Evolutionary conservation across 2,888 invertebrate species (phyloP).

Genomic region (Zaprionus lineosus): DNA sequence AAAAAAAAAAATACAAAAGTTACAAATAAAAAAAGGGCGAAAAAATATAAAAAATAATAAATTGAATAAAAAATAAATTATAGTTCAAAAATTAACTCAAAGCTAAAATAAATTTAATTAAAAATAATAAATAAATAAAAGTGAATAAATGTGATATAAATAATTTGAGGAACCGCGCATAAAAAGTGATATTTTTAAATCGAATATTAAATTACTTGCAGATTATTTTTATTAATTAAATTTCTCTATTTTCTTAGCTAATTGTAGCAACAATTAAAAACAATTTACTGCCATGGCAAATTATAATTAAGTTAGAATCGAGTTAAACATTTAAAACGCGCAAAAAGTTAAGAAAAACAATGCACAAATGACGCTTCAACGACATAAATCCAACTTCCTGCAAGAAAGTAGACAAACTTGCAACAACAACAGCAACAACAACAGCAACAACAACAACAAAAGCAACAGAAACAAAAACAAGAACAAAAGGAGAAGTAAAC

Average conservation of each 20-base stretch:
- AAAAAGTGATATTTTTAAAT: background rate
- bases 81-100: too few relatives aligned
- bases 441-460: slow-evolving; percentile 2
- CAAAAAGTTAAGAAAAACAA: slow-evolving; percentile 53
- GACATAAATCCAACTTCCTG: slow-evolving; percentile 51
- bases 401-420: slow-evolving; percentile 37
- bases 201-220: background rate
- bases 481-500: too few relatives aligned
- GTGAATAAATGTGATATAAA: background rate
- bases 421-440: slow-evolving; percentile 9
- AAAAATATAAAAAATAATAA: slow-evolving; percentile 5
- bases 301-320: slow-evolving; percentile 19
- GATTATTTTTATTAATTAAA: background rate
- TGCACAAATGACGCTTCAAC: slow-evolving; percentile 77
- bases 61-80: background rate
- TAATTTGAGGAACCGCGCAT: too few relatives aligned
- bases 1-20: too few relatives aligned
- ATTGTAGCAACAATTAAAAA: slow-evolving; percentile 11
- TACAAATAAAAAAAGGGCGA: too few relatives aligned
- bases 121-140: background rate
- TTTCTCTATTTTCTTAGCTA: slow-evolving; percentile 16
- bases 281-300: slow-evolving; percentile 43
- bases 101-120: background rate
- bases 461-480: too few relatives aligned
- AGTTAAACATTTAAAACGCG: slow-evolving; percentile 25